Base-by-base conservation (phyloP, 2,888 invertebrate genomes). In the Nemapogon koenigi region DNA sequence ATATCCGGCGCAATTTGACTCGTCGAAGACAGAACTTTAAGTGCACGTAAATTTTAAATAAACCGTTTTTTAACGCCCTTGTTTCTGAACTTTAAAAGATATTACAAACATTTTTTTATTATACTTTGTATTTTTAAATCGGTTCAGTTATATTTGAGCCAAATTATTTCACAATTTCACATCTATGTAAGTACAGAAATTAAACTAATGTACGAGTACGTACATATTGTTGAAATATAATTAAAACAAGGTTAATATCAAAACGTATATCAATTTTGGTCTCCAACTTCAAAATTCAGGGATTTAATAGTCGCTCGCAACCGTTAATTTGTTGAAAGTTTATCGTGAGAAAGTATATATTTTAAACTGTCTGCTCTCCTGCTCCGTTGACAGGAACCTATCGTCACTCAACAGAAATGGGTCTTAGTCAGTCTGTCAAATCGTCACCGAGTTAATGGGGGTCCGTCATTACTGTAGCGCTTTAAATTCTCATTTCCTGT, bases 361-460 rank as follows among this genome's bases (percentile, higher is more conserved):
- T 19, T 15, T 15, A n/a, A n/a, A n/a, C n/a, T 16, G 35, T 27
- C 35, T 15, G 2, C 8, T 16, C 26, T 8, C 13, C n/a, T 27
- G 8, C 16, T n/a, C 16, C 26, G 35, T 4, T 35, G 35, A 35
- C 35, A 27, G 13, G 35, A 16, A 15, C 55, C 55, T 59, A 59
- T 66, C 59, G 52, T 54, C 62, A 47, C 51, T 48, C 54, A 50
- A 59, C 59, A 46, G 37, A 15, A 28, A 29, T 14, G 14, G 6
- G 19, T 33, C 36, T 52, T 49, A 53, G 53, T 62, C 55, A 58
- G 60, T 55, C 59, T 61, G 64, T 71, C 70, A 62, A 58, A 59
- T 72, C 69, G 61, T 69, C 73, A 71, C 70, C 52, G 53, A 51
- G 49, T 58, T 75, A 75, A 76, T 76, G 65, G 68, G 62, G 55